Evolutionary conservation across 2,888 invertebrate species (phyloP).

Genomic region (Hypomecis punctinalis): DNA sequence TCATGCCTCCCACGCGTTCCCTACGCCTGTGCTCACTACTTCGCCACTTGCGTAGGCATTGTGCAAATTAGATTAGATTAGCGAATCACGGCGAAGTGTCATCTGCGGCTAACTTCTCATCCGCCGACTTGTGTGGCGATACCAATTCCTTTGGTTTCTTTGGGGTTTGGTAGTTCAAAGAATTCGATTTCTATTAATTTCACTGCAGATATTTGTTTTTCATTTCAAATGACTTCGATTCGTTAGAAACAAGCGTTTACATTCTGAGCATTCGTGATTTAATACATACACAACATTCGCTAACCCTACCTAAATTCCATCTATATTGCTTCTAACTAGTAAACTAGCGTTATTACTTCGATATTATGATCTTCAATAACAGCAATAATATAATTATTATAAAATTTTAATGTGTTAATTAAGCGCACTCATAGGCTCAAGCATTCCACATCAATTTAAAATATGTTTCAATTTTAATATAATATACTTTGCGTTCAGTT

Average conservation of each 20-base stretch:
- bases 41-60: too few relatives aligned
- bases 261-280: background rate
- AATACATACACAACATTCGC: constrained; percentile 3
- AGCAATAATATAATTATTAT: constrained; percentile 27
- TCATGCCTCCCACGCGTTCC: too few relatives aligned
- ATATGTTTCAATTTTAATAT: constrained; percentile 2
- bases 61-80: too few relatives aligned
- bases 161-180: too few relatives aligned
- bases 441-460: constrained; percentile 7
- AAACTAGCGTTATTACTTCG: background rate
- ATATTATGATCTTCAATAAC: constrained; percentile 20
- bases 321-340: constrained; percentile 8
- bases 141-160: too few relatives aligned
- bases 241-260: background rate
- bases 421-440: constrained; percentile 40
- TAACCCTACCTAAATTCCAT: constrained; percentile 20
- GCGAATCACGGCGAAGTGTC: too few relatives aligned
- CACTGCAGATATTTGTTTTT: too few relatives aligned
- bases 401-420: constrained; percentile 35
- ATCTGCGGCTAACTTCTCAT: too few relatives aligned
- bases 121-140: too few relatives aligned
- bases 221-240: background rate
- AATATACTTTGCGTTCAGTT: background rate
- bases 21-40: too few relatives aligned
- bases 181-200: too few relatives aligned